These are phyloP conservation scores for Acanthosepion pharaonis DNA, from an alignment of 2,888 invertebrate species.

Conservation along the genomic window DNA sequence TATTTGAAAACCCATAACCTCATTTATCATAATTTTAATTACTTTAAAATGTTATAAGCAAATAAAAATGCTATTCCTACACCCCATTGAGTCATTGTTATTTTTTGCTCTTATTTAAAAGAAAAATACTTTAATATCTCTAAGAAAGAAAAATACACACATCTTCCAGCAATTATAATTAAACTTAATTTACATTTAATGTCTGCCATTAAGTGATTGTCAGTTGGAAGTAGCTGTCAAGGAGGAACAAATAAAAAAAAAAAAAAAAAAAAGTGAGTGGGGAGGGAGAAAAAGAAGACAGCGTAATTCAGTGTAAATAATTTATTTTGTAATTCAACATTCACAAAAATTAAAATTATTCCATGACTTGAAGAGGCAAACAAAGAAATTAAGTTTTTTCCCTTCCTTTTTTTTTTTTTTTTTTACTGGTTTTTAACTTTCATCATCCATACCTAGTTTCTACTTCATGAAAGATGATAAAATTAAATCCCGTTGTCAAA, in stretches of 20 bases:
- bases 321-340: slow-evolving; percentile 33
- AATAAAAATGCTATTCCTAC: not conserved
- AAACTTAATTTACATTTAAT: slow-evolving; percentile 20
- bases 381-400: not conserved
- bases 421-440: not conserved
- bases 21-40: not conserved
- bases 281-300: not conserved
- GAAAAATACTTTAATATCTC: not conserved
- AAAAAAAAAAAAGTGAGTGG: not conserved
- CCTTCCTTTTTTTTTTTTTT: not conserved
- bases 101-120: not conserved
- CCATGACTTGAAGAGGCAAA: not conserved
- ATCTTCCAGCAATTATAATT: not conserved
- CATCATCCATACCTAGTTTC: not conserved
- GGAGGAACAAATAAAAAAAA: not conserved
- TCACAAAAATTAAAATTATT: slow-evolving; percentile 14
- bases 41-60: not conserved
- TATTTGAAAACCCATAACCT: slow-evolving; percentile 33
- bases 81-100: not conserved
- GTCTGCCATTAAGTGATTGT: not conserved
- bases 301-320: not conserved
- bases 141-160: not conserved
- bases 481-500: not conserved
- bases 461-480: not conserved
- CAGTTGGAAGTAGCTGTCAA: not conserved